These are phyloP conservation scores for Anthonomus grandis DNA, from an alignment of 1,140 invertebrate species.

Conservation along the genomic window DNA sequence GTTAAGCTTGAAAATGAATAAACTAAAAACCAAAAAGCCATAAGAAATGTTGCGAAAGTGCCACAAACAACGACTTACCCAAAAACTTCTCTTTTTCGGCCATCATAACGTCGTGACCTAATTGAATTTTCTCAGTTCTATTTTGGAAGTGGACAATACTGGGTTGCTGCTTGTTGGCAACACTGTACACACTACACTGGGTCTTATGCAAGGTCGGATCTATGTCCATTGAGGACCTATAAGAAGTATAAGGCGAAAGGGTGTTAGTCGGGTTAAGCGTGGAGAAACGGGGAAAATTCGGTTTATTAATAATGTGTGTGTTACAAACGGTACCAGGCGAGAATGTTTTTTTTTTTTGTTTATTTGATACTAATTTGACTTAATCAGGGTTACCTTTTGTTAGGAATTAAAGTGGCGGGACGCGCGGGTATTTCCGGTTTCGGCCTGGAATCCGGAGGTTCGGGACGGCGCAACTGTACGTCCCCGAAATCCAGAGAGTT, in stretches of 20 bases:
- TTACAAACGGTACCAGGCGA: background rate
- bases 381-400: slow-evolving; percentile 35
- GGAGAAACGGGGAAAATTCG: no score
- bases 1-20: background rate
- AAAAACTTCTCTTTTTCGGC: slow-evolving; percentile 46
- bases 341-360: background rate
- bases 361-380: background rate
- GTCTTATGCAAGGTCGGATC: slow-evolving; percentile 30
- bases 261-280: background rate
- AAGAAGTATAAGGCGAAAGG: background rate
- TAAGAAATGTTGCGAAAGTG: background rate
- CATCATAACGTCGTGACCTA: slow-evolving; percentile 45
- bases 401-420: slow-evolving; percentile 63
- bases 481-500: slow-evolving; percentile 20
- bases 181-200: slow-evolving; percentile 43
- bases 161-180: slow-evolving; percentile 45
- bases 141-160: slow-evolving; percentile 42
- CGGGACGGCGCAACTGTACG: slow-evolving; percentile 34
- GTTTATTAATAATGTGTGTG: no score
- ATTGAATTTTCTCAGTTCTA: slow-evolving; percentile 31
- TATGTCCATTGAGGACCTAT: slow-evolving; percentile 22
- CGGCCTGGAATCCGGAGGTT: slow-evolving; percentile 19
- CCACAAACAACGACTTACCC: slow-evolving; percentile 32
- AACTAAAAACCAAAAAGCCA: background rate
- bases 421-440: slow-evolving; percentile 71